Evolutionary conservation across 2,888 invertebrate genomes (phyloP).

Genomic region (Habrosyne pyritoides): DNA sequence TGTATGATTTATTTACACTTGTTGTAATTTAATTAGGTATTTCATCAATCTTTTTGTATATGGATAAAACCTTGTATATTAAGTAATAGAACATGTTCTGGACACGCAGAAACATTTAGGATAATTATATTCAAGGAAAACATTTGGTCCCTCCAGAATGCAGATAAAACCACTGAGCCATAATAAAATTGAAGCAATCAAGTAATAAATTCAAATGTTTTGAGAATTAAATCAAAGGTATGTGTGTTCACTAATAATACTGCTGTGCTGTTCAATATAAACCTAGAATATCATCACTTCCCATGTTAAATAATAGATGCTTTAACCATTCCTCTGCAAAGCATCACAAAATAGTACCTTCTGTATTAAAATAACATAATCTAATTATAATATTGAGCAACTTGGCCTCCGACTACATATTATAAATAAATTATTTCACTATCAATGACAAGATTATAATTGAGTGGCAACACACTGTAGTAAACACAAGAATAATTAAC

Average conservation of each 20-base stretch:
- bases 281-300: not conserved
- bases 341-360: not conserved
- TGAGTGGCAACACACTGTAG: not conserved
- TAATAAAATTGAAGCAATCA: not conserved
- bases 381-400: not conserved
- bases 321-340: not conserved
- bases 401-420: slow-evolving; percentile 11
- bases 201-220: not conserved
- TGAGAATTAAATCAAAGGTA: not conserved
- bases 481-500: not conserved
- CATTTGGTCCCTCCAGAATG: too few relatives aligned
- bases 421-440: slow-evolving; percentile 22
- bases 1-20: not conserved
- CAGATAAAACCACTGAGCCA: too few relatives aligned
- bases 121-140: too few relatives aligned
- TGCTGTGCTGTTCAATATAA: not conserved
- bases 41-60: too few relatives aligned
- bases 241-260: not conserved
- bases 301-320: not conserved
- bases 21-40: not conserved
- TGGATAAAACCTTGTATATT: too few relatives aligned
- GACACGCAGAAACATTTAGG: too few relatives aligned
- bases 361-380: not conserved
- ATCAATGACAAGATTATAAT: slow-evolving; percentile 16
- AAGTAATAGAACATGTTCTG: too few relatives aligned